These are phyloP conservation scores for Petrolisthes manimaculis DNA, from an alignment of 2,888 invertebrate genomes.

Conservation along the genomic window DNA sequence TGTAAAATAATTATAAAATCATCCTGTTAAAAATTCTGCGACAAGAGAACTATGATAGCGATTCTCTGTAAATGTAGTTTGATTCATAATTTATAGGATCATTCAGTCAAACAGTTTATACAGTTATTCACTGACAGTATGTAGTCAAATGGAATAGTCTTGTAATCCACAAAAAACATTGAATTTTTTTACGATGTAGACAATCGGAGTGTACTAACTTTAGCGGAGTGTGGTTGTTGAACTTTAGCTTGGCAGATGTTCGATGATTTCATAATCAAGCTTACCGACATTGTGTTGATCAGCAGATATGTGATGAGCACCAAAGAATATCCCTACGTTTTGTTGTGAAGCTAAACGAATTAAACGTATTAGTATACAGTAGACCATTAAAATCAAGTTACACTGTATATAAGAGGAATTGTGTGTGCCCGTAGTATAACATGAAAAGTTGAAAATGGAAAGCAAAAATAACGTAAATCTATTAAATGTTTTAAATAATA, in stretches of 20 bases:
- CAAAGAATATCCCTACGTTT: neutral
- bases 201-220: neutral
- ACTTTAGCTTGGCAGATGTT: constrained; percentile 18
- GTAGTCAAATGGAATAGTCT: neutral
- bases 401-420: too few species aligned
- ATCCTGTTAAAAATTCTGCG: too few species aligned
- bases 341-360: too few species aligned
- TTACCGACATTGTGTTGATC: neutral
- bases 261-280: neutral
- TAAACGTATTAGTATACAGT: too few species aligned
- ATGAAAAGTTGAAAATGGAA: too few species aligned
- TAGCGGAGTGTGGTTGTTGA: neutral
- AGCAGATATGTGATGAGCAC: neutral
- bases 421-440: too few species aligned
- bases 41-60: neutral
- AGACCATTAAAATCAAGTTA: too few species aligned
- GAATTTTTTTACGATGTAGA: neutral
- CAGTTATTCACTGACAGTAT: neutral
- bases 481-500: too few species aligned
- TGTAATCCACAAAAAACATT: neutral
- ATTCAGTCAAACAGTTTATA: neutral
- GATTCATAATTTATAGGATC: neutral
- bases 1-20: too few species aligned
- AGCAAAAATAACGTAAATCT: too few species aligned
- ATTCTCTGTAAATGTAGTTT: neutral